A percentile compares a stretch with the other conserved stretches of the same genome.
These are phyloP conservation scores for Caerostris extrusa DNA, from an alignment of 1,140 invertebrate species.

Conservation along the genomic window DNA sequence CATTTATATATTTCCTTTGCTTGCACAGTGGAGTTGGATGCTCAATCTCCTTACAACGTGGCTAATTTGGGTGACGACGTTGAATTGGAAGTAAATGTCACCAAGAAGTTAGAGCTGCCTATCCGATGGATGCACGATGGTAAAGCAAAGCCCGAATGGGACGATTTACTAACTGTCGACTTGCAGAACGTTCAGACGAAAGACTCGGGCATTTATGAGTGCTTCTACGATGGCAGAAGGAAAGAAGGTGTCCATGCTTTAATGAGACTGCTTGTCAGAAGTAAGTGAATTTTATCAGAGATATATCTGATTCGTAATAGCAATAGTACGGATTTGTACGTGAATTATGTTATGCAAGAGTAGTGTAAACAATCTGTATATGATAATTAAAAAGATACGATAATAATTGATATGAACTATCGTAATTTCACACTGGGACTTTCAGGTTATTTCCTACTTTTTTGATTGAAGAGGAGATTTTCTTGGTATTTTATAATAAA, in stretches of 20 bases:
- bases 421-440: no score
- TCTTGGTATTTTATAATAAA: no score
- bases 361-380: no score
- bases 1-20: neutral
- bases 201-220: slow-evolving; percentile 76
- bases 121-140: slow-evolving; percentile 66
- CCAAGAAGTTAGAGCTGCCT: neutral
- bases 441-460: no score
- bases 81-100: slow-evolving; percentile 36
- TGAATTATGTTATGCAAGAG: no score
- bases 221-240: slow-evolving; percentile 73
- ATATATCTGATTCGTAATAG: no score
- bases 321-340: no score
- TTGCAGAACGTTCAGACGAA: neutral
- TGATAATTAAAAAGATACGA: no score
- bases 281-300: neutral
- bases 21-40: slow-evolving; percentile 58
- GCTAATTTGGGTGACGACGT: slow-evolving; percentile 55
- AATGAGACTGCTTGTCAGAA: slow-evolving; percentile 73
- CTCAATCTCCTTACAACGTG: slow-evolving; percentile 38
- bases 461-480: no score
- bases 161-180: slow-evolving; percentile 1
- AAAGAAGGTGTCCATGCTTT: slow-evolving; percentile 71
- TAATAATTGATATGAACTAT: no score
- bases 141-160: slow-evolving; percentile 49